Percentiles rank a stretch among this genome's conserved stretches.
Evolutionary conservation across 2,888 invertebrate species (phyloP).

Genomic region (Pammene aurita): DNA sequence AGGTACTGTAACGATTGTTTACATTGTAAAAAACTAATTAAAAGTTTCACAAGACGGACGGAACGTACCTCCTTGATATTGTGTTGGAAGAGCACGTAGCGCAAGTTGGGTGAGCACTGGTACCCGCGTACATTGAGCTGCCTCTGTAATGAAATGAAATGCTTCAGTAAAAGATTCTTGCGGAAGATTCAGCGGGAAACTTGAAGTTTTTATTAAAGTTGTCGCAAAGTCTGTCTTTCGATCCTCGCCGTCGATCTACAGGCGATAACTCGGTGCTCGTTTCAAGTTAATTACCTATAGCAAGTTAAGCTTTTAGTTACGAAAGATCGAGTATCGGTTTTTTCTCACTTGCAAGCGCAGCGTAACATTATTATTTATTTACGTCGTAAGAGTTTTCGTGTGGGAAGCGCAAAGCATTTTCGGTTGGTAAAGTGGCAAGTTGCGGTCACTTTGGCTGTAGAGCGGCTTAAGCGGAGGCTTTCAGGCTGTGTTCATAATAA

Average conservation of each 20-base stretch:
- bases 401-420: constrained; percentile 48
- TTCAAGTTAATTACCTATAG: constrained; percentile 42
- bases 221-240: constrained; percentile 43
- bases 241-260: constrained; percentile 38
- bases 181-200: constrained; percentile 35
- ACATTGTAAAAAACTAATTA: constrained; percentile 54
- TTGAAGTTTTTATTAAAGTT: constrained; percentile 47
- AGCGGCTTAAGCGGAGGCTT: constrained; percentile 50
- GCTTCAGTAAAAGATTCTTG: constrained; percentile 46
- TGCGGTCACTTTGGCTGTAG: constrained; percentile 49
- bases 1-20: constrained; percentile 46
- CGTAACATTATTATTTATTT: constrained; percentile 37
- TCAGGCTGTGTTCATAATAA: constrained; percentile 49
- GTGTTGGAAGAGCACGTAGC: constrained; percentile 94
- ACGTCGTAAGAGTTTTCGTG: constrained; percentile 35
- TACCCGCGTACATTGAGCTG: constrained; percentile 94
- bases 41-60: constrained; percentile 51
- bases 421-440: constrained; percentile 48
- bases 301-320: constrained; percentile 35
- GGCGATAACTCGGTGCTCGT: constrained; percentile 43
- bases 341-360: constrained; percentile 39
- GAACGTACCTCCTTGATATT: constrained; percentile 91
- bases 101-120: constrained; percentile 92
- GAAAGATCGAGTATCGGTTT: constrained; percentile 16
- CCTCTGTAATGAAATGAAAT: constrained; percentile 83